Evolutionary conservation across 2,797 vertebrate genomes (phyloP).

Genomic region (Phrynocephalus guinanensis): DNA sequence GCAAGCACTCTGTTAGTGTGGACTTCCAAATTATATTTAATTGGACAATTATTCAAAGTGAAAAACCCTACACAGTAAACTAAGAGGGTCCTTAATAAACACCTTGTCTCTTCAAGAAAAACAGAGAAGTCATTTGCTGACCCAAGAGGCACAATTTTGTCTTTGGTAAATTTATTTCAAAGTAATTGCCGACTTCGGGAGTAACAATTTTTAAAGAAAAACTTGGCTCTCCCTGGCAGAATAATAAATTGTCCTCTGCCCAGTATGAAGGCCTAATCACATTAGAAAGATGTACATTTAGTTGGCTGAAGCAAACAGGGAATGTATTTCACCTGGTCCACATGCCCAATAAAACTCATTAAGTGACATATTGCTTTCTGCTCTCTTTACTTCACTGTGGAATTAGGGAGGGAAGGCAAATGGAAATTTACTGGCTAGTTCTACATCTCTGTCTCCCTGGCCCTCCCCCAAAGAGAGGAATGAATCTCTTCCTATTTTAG

Average conservation of each 20-base stretch:
- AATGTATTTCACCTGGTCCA: constrained; percentile 66
- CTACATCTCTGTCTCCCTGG: constrained; percentile 36
- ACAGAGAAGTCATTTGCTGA: constrained; percentile 97
- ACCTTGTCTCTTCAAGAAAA: constrained; percentile 99
- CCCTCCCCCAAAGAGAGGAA: neutral
- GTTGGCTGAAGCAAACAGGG: constrained; percentile 69
- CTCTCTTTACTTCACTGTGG: constrained; percentile 61
- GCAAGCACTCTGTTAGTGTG: constrained; percentile 91
- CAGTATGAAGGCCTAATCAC: constrained; percentile 86
- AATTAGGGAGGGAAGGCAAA: constrained; percentile 59
- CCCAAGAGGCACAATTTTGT: constrained; percentile 97
- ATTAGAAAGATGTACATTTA: constrained; percentile 87
- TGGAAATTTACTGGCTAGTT: neutral
- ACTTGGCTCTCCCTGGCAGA: constrained; percentile 81
- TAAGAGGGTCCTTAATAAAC: constrained; percentile 98
- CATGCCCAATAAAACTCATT: constrained; percentile 51
- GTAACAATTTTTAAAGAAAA: constrained; percentile 92
- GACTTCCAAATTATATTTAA: constrained; percentile 99
- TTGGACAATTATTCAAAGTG: constrained; percentile 99
- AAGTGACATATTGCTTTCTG: constrained; percentile 57
- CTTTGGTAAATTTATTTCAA: constrained; percentile 98
- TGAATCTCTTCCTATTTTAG: neutral
- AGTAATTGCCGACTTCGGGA: constrained; percentile 93
- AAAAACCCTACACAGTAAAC: constrained; percentile 94
- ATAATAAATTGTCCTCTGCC: constrained; percentile 88